These are phyloP conservation scores for Trachymyrmex septentrionalis DNA, from an alignment of 1,140 invertebrate genomes.

Conservation along the genomic window DNA sequence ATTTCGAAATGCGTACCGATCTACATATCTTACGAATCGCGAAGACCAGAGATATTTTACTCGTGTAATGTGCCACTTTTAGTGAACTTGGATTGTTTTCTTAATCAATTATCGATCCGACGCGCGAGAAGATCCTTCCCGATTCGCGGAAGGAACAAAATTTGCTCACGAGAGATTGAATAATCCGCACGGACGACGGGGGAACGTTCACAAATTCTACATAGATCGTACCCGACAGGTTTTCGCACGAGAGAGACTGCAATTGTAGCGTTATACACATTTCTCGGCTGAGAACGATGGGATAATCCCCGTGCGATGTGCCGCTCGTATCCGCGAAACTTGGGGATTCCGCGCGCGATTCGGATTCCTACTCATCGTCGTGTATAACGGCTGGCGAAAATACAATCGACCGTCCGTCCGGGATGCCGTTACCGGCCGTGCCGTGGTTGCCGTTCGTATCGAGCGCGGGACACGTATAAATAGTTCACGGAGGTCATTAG, in stretches of 20 bases:
- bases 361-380: conserved; percentile 29
- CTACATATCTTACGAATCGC: neutral
- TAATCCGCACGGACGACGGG: neutral
- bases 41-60: neutral
- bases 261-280: conserved; percentile 3
- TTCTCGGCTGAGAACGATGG: neutral
- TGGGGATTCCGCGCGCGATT: conserved; percentile 40
- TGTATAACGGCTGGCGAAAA: conserved; percentile 17
- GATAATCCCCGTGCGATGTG: conserved; percentile 22
- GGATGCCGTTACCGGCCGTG: conserved; percentile 42
- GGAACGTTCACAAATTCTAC: neutral
- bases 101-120: neutral
- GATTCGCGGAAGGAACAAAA: neutral
- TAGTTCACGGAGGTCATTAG: conserved; percentile 27
- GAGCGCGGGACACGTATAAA: conserved; percentile 53
- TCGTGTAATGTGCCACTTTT: neutral
- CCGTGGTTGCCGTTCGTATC: conserved; percentile 37
- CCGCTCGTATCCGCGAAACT: conserved; percentile 19
- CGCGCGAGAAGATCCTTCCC: neutral
- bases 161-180: neutral
- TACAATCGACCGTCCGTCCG: conserved; percentile 39
- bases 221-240: neutral
- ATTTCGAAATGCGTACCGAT: neutral
- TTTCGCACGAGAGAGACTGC: conserved; percentile 5
- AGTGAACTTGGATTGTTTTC: neutral